Conservation (phyloP, 2,888 invertebrate genomes). For the Cosmopolites sordidus region DNA sequence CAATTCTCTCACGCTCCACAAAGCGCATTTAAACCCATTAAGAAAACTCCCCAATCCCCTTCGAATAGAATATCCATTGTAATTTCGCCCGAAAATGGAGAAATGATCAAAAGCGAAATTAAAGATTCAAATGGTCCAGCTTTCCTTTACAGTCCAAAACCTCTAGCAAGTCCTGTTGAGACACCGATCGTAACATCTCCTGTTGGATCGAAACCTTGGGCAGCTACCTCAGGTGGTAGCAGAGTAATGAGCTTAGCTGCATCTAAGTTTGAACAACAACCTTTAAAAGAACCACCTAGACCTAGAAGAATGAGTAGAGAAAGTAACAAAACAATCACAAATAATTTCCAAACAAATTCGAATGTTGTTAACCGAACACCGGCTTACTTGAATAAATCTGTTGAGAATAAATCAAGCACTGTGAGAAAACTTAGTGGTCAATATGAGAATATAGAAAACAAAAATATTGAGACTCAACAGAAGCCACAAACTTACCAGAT, state of each 20-base stretch:
- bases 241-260: constrained; percentile 54
- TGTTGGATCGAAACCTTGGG: constrained; percentile 49
- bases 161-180: constrained; percentile 31
- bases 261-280: constrained; percentile 53
- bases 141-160: constrained; percentile 47
- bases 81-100: constrained; percentile 34
- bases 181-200: constrained; percentile 30
- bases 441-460: constrained; percentile 35
- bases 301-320: constrained; percentile 40
- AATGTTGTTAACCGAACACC: constrained; percentile 36
- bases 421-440: constrained; percentile 46
- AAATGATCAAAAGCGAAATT: constrained; percentile 31
- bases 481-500: constrained; percentile 24
- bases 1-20: constrained; percentile 74
- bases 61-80: constrained; percentile 14
- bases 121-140: constrained; percentile 34
- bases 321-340: constrained; percentile 30
- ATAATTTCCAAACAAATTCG: constrained; percentile 29
- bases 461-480: constrained; percentile 24
- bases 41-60: constrained; percentile 38
- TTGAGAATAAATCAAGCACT: constrained; percentile 34
- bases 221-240: constrained; percentile 45
- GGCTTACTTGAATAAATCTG: constrained; percentile 38
- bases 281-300: constrained; percentile 32
- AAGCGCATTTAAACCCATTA: constrained; percentile 68